Evolutionary conservation across 35 echinoderm and acorn worm genomes (phyloP).

Genomic region (Heliocidaris erythrogramma): DNA sequence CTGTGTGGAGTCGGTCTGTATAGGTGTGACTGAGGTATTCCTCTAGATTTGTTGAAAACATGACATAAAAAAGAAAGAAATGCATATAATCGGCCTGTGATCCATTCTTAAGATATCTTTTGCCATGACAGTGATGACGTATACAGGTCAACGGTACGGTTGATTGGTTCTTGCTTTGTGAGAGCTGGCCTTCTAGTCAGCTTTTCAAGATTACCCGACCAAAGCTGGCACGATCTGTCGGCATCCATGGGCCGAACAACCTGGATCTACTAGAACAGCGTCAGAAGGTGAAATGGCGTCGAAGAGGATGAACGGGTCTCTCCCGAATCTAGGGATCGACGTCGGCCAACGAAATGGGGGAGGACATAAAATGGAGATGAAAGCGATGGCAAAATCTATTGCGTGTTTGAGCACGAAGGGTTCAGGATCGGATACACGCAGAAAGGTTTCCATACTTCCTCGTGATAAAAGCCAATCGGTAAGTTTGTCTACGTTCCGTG

Average conservation of each 20-base stretch:
- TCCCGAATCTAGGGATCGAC: background rate
- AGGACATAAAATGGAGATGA: background rate
- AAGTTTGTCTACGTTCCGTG: background rate
- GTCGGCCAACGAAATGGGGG: background rate
- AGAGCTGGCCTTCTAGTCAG: background rate
- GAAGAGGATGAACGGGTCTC: background rate
- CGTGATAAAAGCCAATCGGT: background rate
- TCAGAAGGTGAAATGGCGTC: background rate
- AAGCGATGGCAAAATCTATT: background rate
- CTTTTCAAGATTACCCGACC: background rate
- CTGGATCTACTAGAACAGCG: background rate
- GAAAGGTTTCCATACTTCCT: background rate
- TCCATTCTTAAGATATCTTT: background rate
- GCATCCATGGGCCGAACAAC: background rate
- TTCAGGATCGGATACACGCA: background rate
- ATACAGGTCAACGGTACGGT: background rate
- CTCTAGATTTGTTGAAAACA: too few relatives aligned
- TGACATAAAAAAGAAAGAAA: too few relatives aligned
- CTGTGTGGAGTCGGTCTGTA: too few relatives aligned
- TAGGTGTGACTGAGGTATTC: too few relatives aligned
- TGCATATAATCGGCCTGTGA: too few relatives aligned
- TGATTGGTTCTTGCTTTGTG: background rate
- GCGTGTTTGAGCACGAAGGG: background rate
- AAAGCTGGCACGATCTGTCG: background rate
- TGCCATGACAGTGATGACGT: background rate